Evolutionary conservation across 2,797 vertebrate genomes (phyloP).

Genomic region (Phrynocephalus guinanensis): DNA sequence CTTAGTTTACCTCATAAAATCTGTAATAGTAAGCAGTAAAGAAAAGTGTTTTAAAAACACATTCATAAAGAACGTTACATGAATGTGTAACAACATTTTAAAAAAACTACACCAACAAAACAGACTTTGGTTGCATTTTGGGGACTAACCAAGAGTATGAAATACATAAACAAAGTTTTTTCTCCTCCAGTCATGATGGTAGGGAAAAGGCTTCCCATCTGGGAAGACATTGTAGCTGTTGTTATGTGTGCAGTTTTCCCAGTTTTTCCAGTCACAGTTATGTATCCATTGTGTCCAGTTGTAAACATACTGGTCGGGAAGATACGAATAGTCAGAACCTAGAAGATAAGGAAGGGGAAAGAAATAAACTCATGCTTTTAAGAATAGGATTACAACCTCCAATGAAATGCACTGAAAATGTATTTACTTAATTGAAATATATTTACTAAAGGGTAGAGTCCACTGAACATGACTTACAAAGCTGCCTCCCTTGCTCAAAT

Average conservation of each 20-base stretch:
- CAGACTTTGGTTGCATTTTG: neutral
- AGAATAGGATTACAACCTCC: neutral
- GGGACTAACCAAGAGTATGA: constrained; percentile 87
- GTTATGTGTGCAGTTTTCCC: constrained; percentile 76
- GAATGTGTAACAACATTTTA: neutral
- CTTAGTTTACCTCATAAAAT: neutral
- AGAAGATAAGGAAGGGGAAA: neutral
- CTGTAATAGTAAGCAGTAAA: neutral
- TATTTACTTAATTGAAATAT: no score
- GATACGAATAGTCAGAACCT: constrained; percentile 73
- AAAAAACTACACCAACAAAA: neutral
- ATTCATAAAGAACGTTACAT: neutral
- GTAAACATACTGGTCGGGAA: constrained; percentile 82
- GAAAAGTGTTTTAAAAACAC: neutral
- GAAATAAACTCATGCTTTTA: neutral
- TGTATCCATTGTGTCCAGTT: constrained; percentile 89
- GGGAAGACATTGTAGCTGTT: constrained; percentile 85
- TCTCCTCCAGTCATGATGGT: constrained; percentile 82
- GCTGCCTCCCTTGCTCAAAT: neutral
- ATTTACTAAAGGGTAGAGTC: neutral
- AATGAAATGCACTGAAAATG: no score
- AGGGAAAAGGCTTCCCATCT: constrained; percentile 89
- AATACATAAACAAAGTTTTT: constrained; percentile 91
- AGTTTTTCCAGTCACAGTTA: constrained; percentile 80
- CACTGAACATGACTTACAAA: neutral